Base-by-base conservation (phyloP, 2,113 vertebrate species). In the Motacilla alba region DNA sequence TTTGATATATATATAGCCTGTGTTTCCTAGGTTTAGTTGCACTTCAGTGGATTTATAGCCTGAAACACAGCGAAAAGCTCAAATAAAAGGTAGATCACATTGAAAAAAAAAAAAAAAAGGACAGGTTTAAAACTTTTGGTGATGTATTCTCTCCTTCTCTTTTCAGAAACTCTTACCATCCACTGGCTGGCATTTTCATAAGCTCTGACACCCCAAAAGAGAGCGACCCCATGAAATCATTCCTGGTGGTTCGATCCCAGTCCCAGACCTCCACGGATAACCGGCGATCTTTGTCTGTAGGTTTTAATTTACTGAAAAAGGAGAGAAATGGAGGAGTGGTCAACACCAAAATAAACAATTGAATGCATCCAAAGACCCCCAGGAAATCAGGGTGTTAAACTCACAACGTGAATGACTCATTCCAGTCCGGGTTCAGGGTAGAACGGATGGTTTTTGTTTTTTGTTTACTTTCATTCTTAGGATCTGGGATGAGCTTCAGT, bases 191-290 rank as follows among this genome's bases (percentile, higher is more conserved):
- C 88, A 99, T 98, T 95, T 99, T 99, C 97, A 99, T 98, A 19
- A 99, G 98, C 96, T 99, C 99, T 2, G 99, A 99, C 43, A 99
- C 99, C 4, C 99, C 99, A 41, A 99, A 99, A 3, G 99, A 99
- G 83, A 99, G 99, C 63, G 99, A 99, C 20, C 99, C 99, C 99
- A 99, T 99, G 97, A 99, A 99, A 97, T 99, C 99, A 10, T 99
- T 99, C 78, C 99, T 97, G 37, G 99, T 99, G 69, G 99, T 99
- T 59, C 99, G 98, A 92, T 99, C 99, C 99, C 99, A 99, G 93
- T 99, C 99, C 99, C 99, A 99, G 77, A 99, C 98, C 94, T 99
- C 99, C 5, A 99, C 98, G 2, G 99, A 99, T 23, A 99, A 98
- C 52, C 99, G 98, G 8, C 99, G 98, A 88, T 99, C 99, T 96